phyloP scores from a whole-genome alignment of 1,140 invertebrate genomes.

The Panulirus ornatus region DNA sequence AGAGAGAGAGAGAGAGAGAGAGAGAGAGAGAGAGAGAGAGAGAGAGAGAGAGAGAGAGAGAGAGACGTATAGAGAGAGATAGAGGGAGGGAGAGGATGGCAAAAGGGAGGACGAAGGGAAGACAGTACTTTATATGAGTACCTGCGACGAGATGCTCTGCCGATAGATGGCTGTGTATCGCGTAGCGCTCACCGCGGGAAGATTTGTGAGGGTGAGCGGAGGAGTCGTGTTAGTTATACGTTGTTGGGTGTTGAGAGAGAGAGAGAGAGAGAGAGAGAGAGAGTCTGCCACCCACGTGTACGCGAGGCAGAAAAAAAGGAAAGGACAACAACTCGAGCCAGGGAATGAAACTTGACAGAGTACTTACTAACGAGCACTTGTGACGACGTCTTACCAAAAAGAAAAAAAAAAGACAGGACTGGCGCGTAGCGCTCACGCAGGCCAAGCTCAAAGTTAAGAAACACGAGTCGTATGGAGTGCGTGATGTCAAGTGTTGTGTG shows the following conservation, averaged over 20 bases:
- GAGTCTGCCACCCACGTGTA: no score
- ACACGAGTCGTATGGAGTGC: no score
- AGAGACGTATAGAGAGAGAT: not conserved
- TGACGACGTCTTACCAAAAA: not conserved
- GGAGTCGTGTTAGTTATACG: not conserved
- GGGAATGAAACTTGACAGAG: not conserved
- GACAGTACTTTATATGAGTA: not conserved
- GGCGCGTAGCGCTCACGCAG: no score
- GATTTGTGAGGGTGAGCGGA: not conserved
- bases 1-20: not conserved
- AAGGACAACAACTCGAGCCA: not conserved
- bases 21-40: not conserved
- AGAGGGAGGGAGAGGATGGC: not conserved
- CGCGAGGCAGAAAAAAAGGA: not conserved
- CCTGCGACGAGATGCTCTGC: no score
- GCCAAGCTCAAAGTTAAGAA: no score
- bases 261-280: conserved; percentile 1
- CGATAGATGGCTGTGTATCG: no score
- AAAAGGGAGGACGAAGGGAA: not conserved
- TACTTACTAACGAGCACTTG: no score
- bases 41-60: not conserved
- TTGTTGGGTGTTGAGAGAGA: not conserved
- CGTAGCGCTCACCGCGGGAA: no score
- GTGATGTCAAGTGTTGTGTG: no score
- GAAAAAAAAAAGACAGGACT: no score